Base-by-base conservation (phyloP, 2,113 vertebrate genomes). In the Aviceda subcristata region DNA sequence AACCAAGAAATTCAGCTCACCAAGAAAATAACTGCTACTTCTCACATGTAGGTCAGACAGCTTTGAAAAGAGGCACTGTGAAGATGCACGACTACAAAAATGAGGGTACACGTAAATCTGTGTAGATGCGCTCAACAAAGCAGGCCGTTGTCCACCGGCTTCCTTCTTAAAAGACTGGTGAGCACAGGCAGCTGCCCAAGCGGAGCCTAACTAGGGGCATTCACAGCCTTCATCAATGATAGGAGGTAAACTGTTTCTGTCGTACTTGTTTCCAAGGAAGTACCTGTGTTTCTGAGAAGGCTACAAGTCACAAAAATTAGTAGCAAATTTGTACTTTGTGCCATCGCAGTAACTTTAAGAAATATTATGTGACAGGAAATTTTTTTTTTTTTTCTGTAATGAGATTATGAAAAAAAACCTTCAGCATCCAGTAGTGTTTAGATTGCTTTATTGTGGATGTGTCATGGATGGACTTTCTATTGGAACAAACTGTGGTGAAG, bases 51-150 rank as follows among this genome's bases (percentile, higher is more conserved):
- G 86, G 90, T 85, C 62, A 76, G 81, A 36, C 0, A 0, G 9
- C 78, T 94, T 73, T 95, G 88, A 83, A 88, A 86, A 68, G 88
- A 51, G 64, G 72, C 79, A 24, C 75, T 88, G 90, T 94, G 94
- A 57, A 43, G 71, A 77, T 26, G 46, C 7, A 9, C 0, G 7
- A 30, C 55, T 76, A 46, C 3, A 9, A 76, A 92, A 29, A 71
- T 36, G 56, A 75, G 72, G 10, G 38, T 46, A n/a, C 9, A 12
- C 3, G 20, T 36, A 69, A 30, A 22, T 34, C 51, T 83, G 11
- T 29, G 84, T 32, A 29, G 64, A 56, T 84, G 46, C 12, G 3
- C 30, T 74, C 79, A 84, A 91, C 90, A 96, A 72, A 91, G 86
- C 51, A 74, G 79, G n/a, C 60, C 0, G 0, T 80, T 95, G 83